phyloP scores from a whole-genome alignment of 2,888 invertebrate genomes.

The Coecobrya sp. region DNA sequence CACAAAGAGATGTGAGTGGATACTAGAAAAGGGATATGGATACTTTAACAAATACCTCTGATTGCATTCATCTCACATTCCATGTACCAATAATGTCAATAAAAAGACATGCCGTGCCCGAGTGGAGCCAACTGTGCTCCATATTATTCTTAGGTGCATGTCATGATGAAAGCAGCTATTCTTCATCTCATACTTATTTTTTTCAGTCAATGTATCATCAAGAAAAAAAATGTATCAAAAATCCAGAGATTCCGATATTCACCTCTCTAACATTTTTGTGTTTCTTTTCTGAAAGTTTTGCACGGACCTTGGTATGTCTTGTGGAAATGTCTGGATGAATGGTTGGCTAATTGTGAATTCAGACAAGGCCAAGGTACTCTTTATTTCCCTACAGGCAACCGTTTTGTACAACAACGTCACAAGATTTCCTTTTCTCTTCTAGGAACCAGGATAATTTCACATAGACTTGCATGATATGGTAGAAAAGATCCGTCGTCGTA shows the following conservation, averaged over 20 bases:
- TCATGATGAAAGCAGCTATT: background rate
- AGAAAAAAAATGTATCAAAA: too few species aligned
- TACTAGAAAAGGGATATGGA: background rate
- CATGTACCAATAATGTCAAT: constrained; percentile 7
- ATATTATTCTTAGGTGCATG: background rate
- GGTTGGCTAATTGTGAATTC: constrained; percentile 41
- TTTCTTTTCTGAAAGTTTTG: background rate
- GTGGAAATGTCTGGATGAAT: background rate
- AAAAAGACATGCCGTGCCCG: background rate
- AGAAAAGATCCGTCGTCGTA: too few species aligned
- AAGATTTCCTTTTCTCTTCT: background rate
- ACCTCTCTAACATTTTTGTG: background rate
- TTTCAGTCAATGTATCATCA: too few species aligned
- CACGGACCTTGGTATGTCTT: background rate
- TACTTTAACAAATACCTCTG: constrained; percentile 3
- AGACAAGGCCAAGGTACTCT: background rate
- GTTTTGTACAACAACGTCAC: background rate
- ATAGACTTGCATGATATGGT: too few species aligned
- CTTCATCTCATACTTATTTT: too few species aligned
- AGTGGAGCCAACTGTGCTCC: background rate
- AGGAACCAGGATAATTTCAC: too few species aligned
- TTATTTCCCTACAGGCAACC: background rate
- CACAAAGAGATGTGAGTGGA: background rate
- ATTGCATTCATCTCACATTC: constrained; percentile 58
- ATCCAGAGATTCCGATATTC: background rate